Base-by-base conservation (phyloP, 2,113 vertebrate genomes). In the Furnarius figulus region DNA sequence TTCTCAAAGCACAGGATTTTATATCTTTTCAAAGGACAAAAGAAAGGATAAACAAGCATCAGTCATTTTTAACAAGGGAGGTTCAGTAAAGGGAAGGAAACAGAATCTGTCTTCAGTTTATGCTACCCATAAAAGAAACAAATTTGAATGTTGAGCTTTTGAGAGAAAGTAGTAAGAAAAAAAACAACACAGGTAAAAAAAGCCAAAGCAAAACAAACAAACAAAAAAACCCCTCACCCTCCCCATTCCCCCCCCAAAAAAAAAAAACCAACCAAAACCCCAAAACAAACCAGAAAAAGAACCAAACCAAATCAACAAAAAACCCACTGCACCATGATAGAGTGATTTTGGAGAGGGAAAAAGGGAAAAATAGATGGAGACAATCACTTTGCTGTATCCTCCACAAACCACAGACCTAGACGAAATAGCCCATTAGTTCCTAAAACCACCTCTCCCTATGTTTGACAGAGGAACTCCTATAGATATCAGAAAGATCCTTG, bases 31-130 rank as follows among this genome's bases (percentile, higher is more conserved):
- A 84, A 72, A 66, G 87, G 23, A 76, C 47, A 83, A 90, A 95
- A 87, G 88, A 92, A 66, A 73, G 24, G 21, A 91, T 88, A 96
- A 97, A 95, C 74, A 91, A 97, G 67, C 81, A 97, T 97, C 91
- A 85, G 84, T 96, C 94, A 96, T 96, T 97, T 97, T 95, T 97
- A 96, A 97, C 92, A 93, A 97, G 94, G 78, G 55, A 85, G 74
- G 74, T 76, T 93, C 77, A 71, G 65, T 65, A 91, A 93, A 88
- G 27, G 42, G 63, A 85, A 92, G 44, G 13, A 94, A 97, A 95
- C 30, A 88, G 90, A 89, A 94, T 91, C 72, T 70, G 50, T 91
- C 93, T 94, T 89, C 37, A 49, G 33, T 77, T 92, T 81, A 94
- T 72, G 28, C 27, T 73, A 65, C 79, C 16, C 20, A 44, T 63